Evolutionary conservation across 2,797 vertebrate species (phyloP).

Genomic region (Sebastes iracundus): DNA sequence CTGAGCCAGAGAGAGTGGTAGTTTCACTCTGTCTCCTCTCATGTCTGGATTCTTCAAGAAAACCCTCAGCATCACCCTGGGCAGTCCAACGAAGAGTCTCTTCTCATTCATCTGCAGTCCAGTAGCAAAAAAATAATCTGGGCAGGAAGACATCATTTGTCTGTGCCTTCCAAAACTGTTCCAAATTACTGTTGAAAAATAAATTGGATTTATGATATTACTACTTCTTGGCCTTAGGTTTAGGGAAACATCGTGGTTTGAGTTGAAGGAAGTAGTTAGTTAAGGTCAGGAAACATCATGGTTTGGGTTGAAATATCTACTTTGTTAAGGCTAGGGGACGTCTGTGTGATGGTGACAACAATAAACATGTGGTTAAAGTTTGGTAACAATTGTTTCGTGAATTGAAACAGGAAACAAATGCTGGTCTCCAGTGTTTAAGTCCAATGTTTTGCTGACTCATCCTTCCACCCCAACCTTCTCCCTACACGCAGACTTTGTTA

Average conservation of each 20-base stretch:
- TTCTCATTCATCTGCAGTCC: conserved; percentile 27
- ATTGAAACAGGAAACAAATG: not conserved
- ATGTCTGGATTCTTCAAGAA: conserved; percentile 52
- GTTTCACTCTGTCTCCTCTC: conserved; percentile 58
- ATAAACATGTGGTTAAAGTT: too few species aligned
- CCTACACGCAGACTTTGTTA: not conserved
- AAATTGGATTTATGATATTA: not conserved
- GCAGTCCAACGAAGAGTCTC: conserved; percentile 19
- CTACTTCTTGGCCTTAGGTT: too few species aligned
- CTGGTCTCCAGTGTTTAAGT: not conserved
- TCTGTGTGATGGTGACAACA: too few species aligned
- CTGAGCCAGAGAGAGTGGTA: conserved; percentile 56
- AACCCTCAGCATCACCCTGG: conserved; percentile 48
- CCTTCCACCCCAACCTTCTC: too few species aligned
- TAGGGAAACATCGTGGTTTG: not conserved
- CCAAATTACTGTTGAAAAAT: not conserved
- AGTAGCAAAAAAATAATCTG: not conserved
- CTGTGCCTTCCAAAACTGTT: not conserved
- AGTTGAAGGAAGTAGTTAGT: not conserved
- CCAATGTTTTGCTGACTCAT: not conserved
- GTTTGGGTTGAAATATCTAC: not conserved
- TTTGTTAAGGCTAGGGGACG: too few species aligned
- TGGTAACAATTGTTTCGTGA: too few species aligned
- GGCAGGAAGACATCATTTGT: not conserved
- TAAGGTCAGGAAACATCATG: not conserved